phyloP scores from a whole-genome alignment of 2,113 vertebrate genomes.

The Panthera tigris region DNA sequence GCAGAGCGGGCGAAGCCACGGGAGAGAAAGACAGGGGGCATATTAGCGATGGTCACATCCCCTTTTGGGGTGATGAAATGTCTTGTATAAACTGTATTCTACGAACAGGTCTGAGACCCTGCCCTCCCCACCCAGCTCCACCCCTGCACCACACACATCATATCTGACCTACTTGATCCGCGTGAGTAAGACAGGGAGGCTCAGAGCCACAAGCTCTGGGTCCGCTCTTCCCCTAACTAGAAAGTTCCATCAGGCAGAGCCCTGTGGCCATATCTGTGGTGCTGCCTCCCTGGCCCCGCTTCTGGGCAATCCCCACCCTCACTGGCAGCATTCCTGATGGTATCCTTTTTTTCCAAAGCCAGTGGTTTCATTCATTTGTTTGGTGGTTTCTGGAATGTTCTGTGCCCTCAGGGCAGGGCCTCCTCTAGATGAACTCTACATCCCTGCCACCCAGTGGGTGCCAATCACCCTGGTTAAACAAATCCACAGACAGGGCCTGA shows the following conservation, averaged over 20 bases:
- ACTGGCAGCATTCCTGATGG: accelerated
- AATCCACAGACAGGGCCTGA: background rate
- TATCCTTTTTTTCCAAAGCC: background rate
- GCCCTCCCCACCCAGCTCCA: background rate
- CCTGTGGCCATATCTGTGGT: background rate
- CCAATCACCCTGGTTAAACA: background rate
- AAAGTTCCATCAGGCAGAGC: background rate
- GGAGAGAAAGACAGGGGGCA: background rate
- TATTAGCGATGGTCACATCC: accelerated
- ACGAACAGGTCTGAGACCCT: background rate
- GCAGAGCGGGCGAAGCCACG: background rate
- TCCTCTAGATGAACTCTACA: background rate
- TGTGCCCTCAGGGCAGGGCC: background rate
- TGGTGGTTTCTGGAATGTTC: background rate
- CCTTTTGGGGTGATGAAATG: background rate
- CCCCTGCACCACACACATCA: background rate
- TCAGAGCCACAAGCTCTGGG: accelerated
- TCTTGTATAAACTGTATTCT: background rate
- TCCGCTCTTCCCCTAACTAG: background rate
- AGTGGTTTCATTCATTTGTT: background rate
- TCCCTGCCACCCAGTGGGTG: background rate
- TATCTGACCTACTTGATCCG: too few species aligned
- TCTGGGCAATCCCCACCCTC: background rate
- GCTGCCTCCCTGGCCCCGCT: background rate
- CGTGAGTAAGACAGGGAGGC: accelerated